Base-by-base conservation (phyloP, 2,113 vertebrate genomes). In the Platichthys stellatus region DNA sequence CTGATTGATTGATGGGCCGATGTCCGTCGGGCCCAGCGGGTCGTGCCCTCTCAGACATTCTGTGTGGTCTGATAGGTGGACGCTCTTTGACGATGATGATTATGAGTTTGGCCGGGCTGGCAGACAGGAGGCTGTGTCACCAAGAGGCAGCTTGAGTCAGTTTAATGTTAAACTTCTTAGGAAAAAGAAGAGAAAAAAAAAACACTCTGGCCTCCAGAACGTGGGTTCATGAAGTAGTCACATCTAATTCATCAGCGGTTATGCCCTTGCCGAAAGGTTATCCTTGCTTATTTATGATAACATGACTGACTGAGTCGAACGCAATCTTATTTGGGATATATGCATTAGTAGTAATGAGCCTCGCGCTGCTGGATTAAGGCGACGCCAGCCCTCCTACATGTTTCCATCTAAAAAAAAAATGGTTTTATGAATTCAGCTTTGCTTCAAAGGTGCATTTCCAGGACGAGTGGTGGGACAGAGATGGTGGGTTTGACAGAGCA, bases 261-360 rank as follows among this genome's bases (percentile, higher is more conserved):
- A 64, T 73, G 80, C 69, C 82, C 80, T 87, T 87, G 77, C 75
- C 62, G 8, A 86, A 84, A 87, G 74, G 70, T 84, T 87, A 80
- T 78, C 80, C 60, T 65, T 76, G 63, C 79, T 82, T 81, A 65
- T 85, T 89, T 74, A 80, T 72, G 57, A 84, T 74, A 72, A 76
- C 64, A 28, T 38, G 63, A 63, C 23, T 38, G 62, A 76, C 23
- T 51, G 47, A 80, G 56, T 77, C 1, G 3, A 73, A 80, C 56
- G 24, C 38, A 40, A 83, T 83, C 70, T 78, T 45, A 87, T 78
- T 72, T 69, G 38, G 64, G 43, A 65, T 47, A 65, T 47, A 43
- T 54, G 64, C 63, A 57, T 47, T 79, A 58, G 56, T 66, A 56
- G 35, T 78, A 74, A 80, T 70, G 69, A 81, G 31, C 69, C 62